Evolutionary conservation across 2,113 vertebrate species (phyloP).

Genomic region (Oryzias curvinotus): DNA sequence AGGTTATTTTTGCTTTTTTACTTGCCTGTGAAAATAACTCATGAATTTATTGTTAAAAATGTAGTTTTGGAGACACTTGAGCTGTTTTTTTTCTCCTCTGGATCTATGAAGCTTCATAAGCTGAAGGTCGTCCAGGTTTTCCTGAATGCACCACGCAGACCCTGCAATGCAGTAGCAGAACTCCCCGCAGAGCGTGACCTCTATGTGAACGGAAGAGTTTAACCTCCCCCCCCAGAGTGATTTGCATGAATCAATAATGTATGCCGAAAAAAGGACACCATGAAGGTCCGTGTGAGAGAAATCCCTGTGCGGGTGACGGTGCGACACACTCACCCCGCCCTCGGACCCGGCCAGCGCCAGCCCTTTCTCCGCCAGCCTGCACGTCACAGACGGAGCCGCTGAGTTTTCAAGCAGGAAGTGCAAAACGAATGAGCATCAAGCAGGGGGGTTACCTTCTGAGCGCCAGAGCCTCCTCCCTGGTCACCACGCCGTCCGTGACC

Average conservation of each 20-base stretch:
- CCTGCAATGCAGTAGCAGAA: not conserved
- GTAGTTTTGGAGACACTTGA: too few relatives aligned
- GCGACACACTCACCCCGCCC: conserved; percentile 87
- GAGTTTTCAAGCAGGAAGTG: not conserved
- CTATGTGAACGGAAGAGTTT: not conserved
- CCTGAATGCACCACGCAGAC: not conserved
- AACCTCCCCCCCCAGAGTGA: not conserved
- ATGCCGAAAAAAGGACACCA: too few relatives aligned
- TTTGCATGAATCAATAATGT: not conserved
- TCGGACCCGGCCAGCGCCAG: conserved; percentile 93
- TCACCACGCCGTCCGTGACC: conserved; percentile 83
- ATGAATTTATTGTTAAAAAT: too few relatives aligned
- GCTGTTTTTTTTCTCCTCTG: too few relatives aligned
- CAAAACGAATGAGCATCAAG: not conserved
- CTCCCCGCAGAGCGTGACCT: not conserved
- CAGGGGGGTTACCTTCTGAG: conserved; percentile 75
- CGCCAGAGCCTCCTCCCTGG: conserved; percentile 82
- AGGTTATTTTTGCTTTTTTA: too few relatives aligned
- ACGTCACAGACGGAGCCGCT: conserved; percentile 21
- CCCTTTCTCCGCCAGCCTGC: conserved; percentile 90
- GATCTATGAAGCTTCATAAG: not conserved
- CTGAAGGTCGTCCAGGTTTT: not conserved
- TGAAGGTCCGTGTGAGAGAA: too few relatives aligned
- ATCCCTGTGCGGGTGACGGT: not conserved
- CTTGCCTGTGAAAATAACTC: too few relatives aligned